phyloP scores from a whole-genome alignment of 2,797 vertebrate genomes.

The Vespertilio murinus region DNA sequence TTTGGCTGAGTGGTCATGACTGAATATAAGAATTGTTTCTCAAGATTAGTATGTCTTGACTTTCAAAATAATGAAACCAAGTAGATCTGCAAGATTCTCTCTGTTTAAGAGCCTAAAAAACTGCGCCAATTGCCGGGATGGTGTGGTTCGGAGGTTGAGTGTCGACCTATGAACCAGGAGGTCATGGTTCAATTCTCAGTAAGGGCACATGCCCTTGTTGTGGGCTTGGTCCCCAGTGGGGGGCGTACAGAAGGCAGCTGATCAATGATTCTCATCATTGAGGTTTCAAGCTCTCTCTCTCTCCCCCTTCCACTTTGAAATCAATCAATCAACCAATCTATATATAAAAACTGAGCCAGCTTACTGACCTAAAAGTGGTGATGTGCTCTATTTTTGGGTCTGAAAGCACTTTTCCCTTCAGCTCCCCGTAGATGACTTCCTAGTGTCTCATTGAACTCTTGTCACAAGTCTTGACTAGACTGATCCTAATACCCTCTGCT shows the following conservation, averaged over 20 bases:
- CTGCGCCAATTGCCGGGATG: neutral
- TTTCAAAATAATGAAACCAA: constrained; percentile 25
- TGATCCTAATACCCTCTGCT: constrained; percentile 6
- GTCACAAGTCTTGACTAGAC: neutral
- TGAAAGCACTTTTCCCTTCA: neutral
- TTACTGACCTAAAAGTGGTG: neutral
- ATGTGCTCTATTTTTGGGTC: neutral
- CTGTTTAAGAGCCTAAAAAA: constrained; percentile 1
- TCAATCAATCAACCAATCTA: too few species aligned
- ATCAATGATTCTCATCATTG: too few species aligned
- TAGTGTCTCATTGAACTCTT: neutral
- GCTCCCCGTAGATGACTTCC: neutral
- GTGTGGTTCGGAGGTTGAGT: too few species aligned
- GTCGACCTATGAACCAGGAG: too few species aligned
- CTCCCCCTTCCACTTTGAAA: too few species aligned
- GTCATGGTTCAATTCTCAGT: too few species aligned
- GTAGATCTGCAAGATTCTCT: constrained; percentile 8
- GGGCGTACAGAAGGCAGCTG: too few species aligned
- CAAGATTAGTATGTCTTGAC: neutral
- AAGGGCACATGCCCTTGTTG: too few species aligned
- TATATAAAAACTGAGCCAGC: neutral
- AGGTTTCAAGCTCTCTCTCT: too few species aligned
- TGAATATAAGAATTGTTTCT: neutral
- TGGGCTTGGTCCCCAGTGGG: too few species aligned
- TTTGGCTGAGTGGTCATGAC: neutral